Percentiles rank a stretch among this genome's conserved stretches.
Conservation (phyloP, 2,888 invertebrate genomes). For the Venusia cambrica region DNA sequence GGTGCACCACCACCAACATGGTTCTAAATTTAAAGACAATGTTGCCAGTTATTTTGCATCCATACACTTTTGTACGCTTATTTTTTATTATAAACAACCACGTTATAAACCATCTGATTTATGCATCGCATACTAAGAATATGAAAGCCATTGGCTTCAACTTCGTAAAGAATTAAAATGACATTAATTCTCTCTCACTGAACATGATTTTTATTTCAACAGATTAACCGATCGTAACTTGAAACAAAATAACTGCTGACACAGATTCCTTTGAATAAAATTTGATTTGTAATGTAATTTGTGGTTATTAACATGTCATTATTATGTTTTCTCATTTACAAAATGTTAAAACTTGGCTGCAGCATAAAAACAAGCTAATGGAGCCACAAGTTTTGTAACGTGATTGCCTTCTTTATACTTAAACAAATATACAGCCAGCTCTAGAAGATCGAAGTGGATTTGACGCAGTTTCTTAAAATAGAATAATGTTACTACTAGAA, state of each 20-base stretch:
- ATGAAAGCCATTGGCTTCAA: conserved; percentile 52
- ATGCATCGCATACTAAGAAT: conserved; percentile 58
- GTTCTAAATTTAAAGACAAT: no score
- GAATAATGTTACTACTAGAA: no score
- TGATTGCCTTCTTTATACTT: no score
- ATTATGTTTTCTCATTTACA: conserved; percentile 1
- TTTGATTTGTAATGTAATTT: conserved; percentile 25
- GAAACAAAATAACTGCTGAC: conserved; percentile 35
- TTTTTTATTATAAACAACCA: no score
- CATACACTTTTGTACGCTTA: no score
- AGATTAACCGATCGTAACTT: conserved; percentile 44
- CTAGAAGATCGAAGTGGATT: no score
- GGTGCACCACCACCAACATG: no score
- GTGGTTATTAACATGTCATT: conserved; percentile 17
- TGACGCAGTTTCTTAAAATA: no score
- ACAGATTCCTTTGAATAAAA: conserved; percentile 22
- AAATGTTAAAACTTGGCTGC: not conserved
- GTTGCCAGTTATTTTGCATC: no score
- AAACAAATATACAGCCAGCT: no score
- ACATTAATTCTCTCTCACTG: conserved; percentile 51
- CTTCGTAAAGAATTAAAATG: conserved; percentile 65
- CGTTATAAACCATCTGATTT: conserved; percentile 67
- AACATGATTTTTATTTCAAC: conserved; percentile 50
- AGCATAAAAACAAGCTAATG: no score
- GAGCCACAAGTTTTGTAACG: no score